Base-by-base conservation (phyloP, 2,797 vertebrate species). In the Psittacula derbiana region DNA sequence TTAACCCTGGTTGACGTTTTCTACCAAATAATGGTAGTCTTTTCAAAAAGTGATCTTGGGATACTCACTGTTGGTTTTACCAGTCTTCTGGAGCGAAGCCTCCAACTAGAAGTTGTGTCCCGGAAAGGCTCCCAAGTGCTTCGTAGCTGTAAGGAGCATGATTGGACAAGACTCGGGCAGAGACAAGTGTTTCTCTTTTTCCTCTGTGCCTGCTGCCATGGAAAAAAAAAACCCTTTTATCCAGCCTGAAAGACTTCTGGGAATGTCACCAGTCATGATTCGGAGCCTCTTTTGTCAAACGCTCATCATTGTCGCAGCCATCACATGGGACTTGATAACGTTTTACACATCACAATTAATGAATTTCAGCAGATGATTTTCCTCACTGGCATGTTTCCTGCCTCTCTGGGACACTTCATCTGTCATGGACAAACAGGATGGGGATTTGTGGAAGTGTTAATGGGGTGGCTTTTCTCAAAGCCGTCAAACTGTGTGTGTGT, bases 331-430 rank as follows among this genome's bases (percentile, higher is more conserved):
- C 69, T 83, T 46, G 18, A 69, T 86, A 38, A 38, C 79, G 47
- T 66, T 86, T 79, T 91, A 92, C 85, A 72, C 66, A 85, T 58
- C 91, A 90, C 50, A 66, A 72, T 93, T 88, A 86, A 94, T 90
- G 72, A 19, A 58, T 93, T 79, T 72, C 66, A 72, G 53, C 55
- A 64, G 47, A 18, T 5, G 14, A 11, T 79, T 74, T 83, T 89
- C 65, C 69, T 89, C 52, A 8, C 81, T 69, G 67, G 24, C 4
- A 0, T 71, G 25, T 27, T 47, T 75, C 58, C 65, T 31, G 0
- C 64, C 43, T 84, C 75, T 73, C 76, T 19, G 4, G 50, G 69
- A 72, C 87, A 58, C 65, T 75, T 90, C 80, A 65, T 87, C 69
- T 31, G 6, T 71, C 75, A 46, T 5, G 5, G 41, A 33, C 2